phyloP scores from a whole-genome alignment of 2,888 invertebrate genomes.

The Sarcophaga carnaria region DNA sequence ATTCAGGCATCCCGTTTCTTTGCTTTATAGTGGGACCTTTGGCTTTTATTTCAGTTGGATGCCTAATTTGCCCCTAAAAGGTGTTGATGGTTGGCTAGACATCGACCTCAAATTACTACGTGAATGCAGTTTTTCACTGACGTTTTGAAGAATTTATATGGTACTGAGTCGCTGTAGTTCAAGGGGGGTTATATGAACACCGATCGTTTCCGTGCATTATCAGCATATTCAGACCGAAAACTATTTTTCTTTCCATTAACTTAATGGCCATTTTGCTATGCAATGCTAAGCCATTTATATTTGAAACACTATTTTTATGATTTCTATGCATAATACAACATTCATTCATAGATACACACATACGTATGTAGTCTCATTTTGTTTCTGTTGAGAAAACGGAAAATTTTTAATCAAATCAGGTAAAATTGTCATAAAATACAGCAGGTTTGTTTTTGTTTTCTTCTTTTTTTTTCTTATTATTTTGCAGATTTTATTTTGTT shows the following conservation, averaged over 20 bases:
- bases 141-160: no score
- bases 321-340: constrained; percentile 15
- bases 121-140: no score
- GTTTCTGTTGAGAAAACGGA: constrained; percentile 25
- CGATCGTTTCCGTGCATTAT: no score
- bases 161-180: no score
- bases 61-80: no score
- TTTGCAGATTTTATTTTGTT: constrained; percentile 52
- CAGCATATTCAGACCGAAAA: not conserved
- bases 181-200: no score
- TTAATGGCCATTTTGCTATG: constrained; percentile 71
- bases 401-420: constrained; percentile 80
- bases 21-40: no score
- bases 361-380: constrained; percentile 28
- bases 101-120: no score
- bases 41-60: no score
- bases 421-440: constrained; percentile 80
- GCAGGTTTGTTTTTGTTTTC: constrained; percentile 61
- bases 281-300: constrained; percentile 56
- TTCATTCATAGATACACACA: not conserved
- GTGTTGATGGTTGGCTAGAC: no score
- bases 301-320: constrained; percentile 8
- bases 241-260: constrained; percentile 69
- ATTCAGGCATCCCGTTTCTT: no score
- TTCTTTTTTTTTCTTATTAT: not conserved